Evolutionary conservation across 2,797 vertebrate species (phyloP).

Genomic region (Agapornis canus): DNA sequence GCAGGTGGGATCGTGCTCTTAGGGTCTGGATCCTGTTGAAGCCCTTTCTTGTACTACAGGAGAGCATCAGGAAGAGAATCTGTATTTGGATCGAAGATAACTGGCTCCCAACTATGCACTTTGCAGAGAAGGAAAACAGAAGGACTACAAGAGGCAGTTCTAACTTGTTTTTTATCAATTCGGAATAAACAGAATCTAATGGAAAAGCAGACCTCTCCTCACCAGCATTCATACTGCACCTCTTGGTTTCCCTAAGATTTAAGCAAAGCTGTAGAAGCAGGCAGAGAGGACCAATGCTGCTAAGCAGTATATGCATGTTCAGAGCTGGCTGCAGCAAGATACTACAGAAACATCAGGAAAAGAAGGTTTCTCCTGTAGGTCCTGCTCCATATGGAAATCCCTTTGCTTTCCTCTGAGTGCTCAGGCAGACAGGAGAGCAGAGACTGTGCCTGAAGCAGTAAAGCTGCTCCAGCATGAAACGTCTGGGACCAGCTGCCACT

Average conservation of each 20-base stretch:
- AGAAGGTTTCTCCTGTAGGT: background rate
- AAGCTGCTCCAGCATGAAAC: background rate
- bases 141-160: background rate
- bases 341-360: accelerated
- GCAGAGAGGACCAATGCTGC: background rate
- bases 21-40: background rate
- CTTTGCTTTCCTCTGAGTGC: background rate
- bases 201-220: background rate
- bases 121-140: background rate
- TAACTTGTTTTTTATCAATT: background rate
- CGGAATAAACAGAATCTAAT: background rate
- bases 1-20: background rate
- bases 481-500: background rate
- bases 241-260: background rate
- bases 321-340: background rate
- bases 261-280: background rate
- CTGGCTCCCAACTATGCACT: background rate
- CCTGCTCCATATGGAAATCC: background rate
- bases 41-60: background rate
- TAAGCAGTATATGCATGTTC: background rate
- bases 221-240: background rate
- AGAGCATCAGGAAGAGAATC: background rate
- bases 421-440: background rate
- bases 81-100: background rate
- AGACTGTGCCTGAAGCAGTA: background rate